Base-by-base conservation (phyloP, 2,888 invertebrate genomes). In the Therioaphis trifolii region DNA sequence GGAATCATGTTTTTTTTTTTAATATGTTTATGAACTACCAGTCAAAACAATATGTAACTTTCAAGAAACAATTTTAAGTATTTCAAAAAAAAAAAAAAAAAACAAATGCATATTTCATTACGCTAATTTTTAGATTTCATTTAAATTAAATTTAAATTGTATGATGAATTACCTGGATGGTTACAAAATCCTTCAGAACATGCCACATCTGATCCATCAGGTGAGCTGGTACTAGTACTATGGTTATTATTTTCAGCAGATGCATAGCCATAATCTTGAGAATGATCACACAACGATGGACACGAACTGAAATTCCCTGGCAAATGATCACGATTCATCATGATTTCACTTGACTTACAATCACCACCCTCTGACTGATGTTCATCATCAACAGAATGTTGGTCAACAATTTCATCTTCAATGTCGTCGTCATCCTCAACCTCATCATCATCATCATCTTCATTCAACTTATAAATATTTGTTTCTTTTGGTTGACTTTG, bases 161-260 rank as follows among this genome's bases (percentile, higher is more conserved):
- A n/a, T n/a, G n/a, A n/a, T n/a, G n/a, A n/a, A n/a, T n/a, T n/a
- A n/a, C 55, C 55, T 86, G 94, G 94, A 87, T 93, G 93, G 88
- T 94, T 94, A 89, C 96, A 96, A 88, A 95, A 94, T 63, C 94
- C 94, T 88, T 96, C 96, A 0, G 94, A 95, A 89, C 96, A 97
- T 0, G 95, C 95, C 79, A 96, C 92, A 88, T 96, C 96, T 0
- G 96, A 96, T 46, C 96, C 96, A 88, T 96, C 96, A 0, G 96
- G 95, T 4, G 96, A 95, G 88, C 95, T 95, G 86, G 92, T 92
- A 86, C 77, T 84, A 43, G 78, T 85, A 63, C 76, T 85, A 55
- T 85, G 79, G 21, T 84, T 80, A 49, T 85, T 85, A 77, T 85
- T 85, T 79, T 85, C 85, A 18, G 85, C 85, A 9, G 85, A 85